phyloP scores from a whole-genome alignment of 1,140 invertebrate species.

The Drosophila leontia region DNA sequence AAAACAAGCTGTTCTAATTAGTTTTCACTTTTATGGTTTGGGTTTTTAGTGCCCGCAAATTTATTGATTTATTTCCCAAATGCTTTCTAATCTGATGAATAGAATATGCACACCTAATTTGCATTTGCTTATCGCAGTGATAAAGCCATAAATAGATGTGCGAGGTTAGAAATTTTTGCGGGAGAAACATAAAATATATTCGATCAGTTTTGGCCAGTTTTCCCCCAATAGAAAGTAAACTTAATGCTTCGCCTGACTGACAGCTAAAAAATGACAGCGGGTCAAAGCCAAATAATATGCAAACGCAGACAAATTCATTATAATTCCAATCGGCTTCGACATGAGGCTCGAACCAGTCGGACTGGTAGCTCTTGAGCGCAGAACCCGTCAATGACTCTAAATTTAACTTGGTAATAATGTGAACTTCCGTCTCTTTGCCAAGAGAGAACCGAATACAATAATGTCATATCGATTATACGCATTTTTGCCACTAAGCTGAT shows the following conservation, averaged over 20 bases:
- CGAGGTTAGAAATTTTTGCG: constrained; percentile 31
- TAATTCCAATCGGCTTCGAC: constrained; percentile 44
- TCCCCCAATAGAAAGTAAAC: constrained; percentile 53
- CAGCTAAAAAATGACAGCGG: constrained; percentile 46
- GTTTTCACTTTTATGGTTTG: constrained; percentile 11
- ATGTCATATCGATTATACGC: constrained; percentile 57
- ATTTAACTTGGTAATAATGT: constrained; percentile 53
- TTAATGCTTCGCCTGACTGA: constrained; percentile 44
- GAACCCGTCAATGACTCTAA: constrained; percentile 40
- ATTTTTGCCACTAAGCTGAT: constrained; percentile 32
- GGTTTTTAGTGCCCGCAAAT: neutral
- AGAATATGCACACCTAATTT: constrained; percentile 35
- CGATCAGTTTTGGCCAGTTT: constrained; percentile 18
- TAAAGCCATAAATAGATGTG: constrained; percentile 34
- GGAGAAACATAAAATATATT: constrained; percentile 32
- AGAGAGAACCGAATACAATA: constrained; percentile 32
- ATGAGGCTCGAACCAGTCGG: constrained; percentile 30
- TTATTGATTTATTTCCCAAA: constrained; percentile 9
- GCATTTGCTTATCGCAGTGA: constrained; percentile 14
- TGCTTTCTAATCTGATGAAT: constrained; percentile 40
- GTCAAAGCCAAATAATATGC: constrained; percentile 58
- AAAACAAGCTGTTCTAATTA: neutral
- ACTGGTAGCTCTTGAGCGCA: constrained; percentile 39
- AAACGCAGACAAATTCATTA: constrained; percentile 55
- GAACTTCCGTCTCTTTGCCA: constrained; percentile 32